Evolutionary conservation across 2,888 invertebrate genomes (phyloP), one percentile per base, ranked within the genome.

Genomic region (Pollenia angustigena): DNA sequence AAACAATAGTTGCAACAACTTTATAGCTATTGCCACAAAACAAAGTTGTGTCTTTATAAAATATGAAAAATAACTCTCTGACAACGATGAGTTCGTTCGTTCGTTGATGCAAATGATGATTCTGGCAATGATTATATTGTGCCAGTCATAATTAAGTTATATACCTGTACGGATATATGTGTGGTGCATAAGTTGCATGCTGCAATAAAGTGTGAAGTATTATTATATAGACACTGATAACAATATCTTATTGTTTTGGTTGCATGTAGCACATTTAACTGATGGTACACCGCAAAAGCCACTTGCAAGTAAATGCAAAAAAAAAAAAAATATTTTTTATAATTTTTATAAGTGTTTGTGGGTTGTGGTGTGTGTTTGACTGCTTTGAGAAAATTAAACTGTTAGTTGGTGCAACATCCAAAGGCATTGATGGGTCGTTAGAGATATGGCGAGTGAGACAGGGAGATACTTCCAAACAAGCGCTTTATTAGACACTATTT

Each of bases 201-300:
- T 50, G 85, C 81, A 76, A 76, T 69, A 81, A 32, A 85, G 85
- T 85, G 85, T 81, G 71, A 81, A 81, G 71, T 85, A 76, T 81
- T 64, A 71, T 82, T 75, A 68, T 81, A 58, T n/a, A 80, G 68
- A 74, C 79, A 80, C 79, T 80, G 79, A 85, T 85, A 85, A 80
- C 74, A 80, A 71, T 46, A 75, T 68, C 76, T 58, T 64, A 52
- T 23, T 62, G 4, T 48, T 60, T 40, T 44, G 50, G 42, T 52
- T 76, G 69, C 69, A 66, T 66, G 64, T 40, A 68, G 32, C 76
- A 54, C n/a, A 64, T 56, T 54, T 64, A 64, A 42, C 81, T 58
- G 68, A 56, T 60, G 81, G 68, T 52, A 52, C 60, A 50, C 62
- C 72, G 1, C 42, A 66, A 46, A 66, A 64, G 64, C 72, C 64